phyloP scores from a whole-genome alignment of 2,113 vertebrate species.

The Hassar affinis region DNA sequence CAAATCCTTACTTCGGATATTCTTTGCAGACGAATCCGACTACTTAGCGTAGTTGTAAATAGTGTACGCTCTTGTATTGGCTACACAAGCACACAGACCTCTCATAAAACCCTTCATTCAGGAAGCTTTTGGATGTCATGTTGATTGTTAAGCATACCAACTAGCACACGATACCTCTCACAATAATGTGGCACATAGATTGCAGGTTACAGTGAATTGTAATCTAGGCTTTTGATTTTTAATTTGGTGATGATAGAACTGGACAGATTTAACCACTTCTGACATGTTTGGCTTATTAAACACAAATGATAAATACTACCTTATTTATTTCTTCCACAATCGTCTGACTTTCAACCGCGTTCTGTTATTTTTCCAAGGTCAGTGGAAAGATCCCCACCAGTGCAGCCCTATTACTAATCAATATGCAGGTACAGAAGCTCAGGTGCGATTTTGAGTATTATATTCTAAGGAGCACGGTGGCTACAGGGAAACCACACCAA shows the following conservation, averaged over 20 bases:
- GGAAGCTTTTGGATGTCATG: conserved; percentile 26
- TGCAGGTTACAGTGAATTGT: background rate
- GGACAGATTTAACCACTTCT: background rate
- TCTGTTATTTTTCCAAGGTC: conserved; percentile 32
- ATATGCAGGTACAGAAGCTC: conserved; percentile 31
- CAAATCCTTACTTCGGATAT: background rate
- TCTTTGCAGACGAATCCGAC: conserved; percentile 8
- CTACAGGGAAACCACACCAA: conserved; percentile 42
- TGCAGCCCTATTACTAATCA: conserved; percentile 7
- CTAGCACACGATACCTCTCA: conserved; percentile 27
- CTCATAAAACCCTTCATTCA: conserved; percentile 31
- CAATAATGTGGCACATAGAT: conserved; percentile 8
- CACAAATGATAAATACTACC: conserved; percentile 1
- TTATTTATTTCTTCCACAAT: background rate
- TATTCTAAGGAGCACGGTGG: conserved; percentile 7
- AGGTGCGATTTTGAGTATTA: conserved; percentile 32
- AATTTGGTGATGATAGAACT: background rate
- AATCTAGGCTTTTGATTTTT: background rate
- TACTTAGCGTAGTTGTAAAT: conserved; percentile 32
- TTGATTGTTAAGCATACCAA: conserved; percentile 4
- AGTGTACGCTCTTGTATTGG: conserved; percentile 28
- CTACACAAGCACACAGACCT: conserved; percentile 43
- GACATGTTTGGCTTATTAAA: background rate
- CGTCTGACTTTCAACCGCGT: background rate
- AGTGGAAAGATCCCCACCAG: background rate